These are phyloP conservation scores for Brachionus koreanus DNA, from an alignment of 1,140 invertebrate genomes.

Conservation along the genomic window DNA sequence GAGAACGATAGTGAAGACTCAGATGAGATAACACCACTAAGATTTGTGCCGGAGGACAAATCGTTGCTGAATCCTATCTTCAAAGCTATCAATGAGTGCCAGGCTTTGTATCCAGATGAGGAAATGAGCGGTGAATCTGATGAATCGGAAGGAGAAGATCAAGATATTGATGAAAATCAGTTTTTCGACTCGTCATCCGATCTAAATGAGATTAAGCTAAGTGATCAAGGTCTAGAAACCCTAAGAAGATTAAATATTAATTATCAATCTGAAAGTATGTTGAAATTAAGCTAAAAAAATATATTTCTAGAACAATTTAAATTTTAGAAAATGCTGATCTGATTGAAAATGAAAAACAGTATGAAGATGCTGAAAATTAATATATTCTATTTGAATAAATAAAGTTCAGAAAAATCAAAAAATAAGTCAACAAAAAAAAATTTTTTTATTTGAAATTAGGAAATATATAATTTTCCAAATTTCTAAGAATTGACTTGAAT, in stretches of 20 bases:
- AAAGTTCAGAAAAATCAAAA: background rate
- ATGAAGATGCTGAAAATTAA: conserved; percentile 37
- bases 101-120: conserved; percentile 67
- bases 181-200: background rate
- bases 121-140: conserved; percentile 48
- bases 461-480: too few relatives aligned
- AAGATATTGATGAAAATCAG: conserved; percentile 18
- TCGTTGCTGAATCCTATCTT: conserved; percentile 66
- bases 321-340: background rate
- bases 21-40: conserved; percentile 62
- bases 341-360: conserved; percentile 4
- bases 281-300: background rate
- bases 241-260: conserved; percentile 24
- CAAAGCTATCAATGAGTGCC: conserved; percentile 68
- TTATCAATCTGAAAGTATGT: background rate
- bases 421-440: too few relatives aligned
- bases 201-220: background rate
- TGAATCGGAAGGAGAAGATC: background rate
- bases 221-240: background rate
- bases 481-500: too few relatives aligned
- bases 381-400: background rate
- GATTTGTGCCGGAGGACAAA: conserved; percentile 67
- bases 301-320: background rate
- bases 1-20: conserved; percentile 62
- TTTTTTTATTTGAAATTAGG: too few relatives aligned